These are phyloP conservation scores for Trematomus bernacchii DNA, from an alignment of 2,797 vertebrate species.

Conservation along the genomic window DNA sequence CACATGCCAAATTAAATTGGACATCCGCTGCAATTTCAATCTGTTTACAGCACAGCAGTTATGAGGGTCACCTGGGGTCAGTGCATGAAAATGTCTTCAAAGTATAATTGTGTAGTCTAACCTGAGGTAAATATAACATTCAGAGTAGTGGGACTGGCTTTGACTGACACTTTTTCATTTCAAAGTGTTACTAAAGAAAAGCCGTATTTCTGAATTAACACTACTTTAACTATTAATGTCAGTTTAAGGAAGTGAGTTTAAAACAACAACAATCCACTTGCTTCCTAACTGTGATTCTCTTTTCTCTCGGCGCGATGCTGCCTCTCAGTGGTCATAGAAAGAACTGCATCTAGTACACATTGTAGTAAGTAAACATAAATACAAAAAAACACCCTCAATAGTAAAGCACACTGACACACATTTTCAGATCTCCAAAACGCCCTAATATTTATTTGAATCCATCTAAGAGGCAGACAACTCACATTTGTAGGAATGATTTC, in stretches of 20 bases:
- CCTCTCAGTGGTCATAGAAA: conserved; percentile 44
- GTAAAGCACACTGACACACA: background rate
- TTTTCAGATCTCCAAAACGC: background rate
- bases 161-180: background rate
- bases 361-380: background rate
- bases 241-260: background rate
- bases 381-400: too few species aligned
- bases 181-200: background rate
- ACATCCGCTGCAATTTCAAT: background rate
- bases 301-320: conserved; percentile 34
- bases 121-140: background rate
- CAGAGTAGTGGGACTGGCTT: background rate
- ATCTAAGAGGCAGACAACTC: background rate
- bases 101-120: background rate
- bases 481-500: background rate
- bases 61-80: background rate
- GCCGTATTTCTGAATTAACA: background rate
- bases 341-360: conserved; percentile 18
- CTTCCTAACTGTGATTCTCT: background rate
- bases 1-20: background rate
- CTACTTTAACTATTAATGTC: background rate
- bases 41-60: background rate
- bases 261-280: background rate
- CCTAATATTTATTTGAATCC: background rate
- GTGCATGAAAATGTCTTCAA: background rate